These are phyloP conservation scores for Corvus hawaiiensis DNA, from an alignment of 2,113 vertebrate species.

Conservation along the genomic window DNA sequence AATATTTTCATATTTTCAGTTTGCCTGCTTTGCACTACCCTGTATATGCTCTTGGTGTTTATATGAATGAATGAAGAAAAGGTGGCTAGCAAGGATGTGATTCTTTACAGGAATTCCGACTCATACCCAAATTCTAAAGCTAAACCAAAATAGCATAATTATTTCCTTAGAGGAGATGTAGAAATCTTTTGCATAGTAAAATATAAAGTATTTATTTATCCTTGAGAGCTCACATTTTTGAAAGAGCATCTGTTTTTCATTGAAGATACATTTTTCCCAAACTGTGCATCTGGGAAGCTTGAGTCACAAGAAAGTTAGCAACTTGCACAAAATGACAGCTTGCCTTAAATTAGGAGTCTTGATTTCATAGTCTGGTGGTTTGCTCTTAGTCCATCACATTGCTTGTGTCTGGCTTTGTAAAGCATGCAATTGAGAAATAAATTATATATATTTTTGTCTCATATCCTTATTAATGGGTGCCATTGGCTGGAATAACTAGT, in stretches of 20 bases:
- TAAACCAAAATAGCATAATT: constrained; percentile 33
- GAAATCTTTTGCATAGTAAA: constrained; percentile 44
- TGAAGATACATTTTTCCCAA: constrained; percentile 61
- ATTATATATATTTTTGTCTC: neutral
- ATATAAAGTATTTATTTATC: constrained; percentile 65
- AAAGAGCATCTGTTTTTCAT: constrained; percentile 66
- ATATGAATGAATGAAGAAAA: neutral
- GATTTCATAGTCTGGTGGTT: constrained; percentile 34
- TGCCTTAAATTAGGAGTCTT: constrained; percentile 27
- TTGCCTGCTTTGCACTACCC: neutral
- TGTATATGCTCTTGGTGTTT: neutral
- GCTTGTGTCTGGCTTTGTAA: constrained; percentile 47
- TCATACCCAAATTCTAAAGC: constrained; percentile 8
- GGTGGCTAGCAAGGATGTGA: neutral
- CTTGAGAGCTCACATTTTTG: constrained; percentile 50
- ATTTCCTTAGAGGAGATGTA: constrained; percentile 17
- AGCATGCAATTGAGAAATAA: constrained; percentile 47
- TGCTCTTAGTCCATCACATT: constrained; percentile 20
- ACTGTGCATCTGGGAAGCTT: constrained; percentile 62
- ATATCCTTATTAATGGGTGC: constrained; percentile 11
- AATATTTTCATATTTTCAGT: neutral
- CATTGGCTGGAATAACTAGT: neutral
- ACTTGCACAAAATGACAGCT: constrained; percentile 2
- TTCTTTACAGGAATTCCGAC: neutral
- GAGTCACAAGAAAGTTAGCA: constrained; percentile 44